These are phyloP conservation scores for Pyrgus malvae DNA, from an alignment of 2,888 invertebrate species.

Conservation along the genomic window DNA sequence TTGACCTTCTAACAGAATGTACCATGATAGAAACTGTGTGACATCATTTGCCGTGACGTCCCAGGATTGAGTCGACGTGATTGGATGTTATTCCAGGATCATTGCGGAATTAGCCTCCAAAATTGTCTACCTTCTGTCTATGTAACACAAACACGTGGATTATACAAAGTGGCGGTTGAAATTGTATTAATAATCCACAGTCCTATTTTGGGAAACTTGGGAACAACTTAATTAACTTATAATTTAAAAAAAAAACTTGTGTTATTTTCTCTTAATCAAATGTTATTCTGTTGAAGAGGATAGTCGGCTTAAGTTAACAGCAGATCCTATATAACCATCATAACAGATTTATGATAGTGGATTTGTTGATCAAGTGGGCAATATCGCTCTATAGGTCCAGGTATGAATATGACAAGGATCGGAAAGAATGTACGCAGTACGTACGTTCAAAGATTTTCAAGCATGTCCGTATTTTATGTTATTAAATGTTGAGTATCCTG, in stretches of 20 bases:
- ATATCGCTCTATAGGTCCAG: conserved; percentile 21
- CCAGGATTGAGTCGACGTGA: conserved; percentile 36
- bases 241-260: too few species aligned
- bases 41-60: conserved; percentile 38
- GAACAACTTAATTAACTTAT: too few species aligned
- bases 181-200: too few species aligned
- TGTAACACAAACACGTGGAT: neutral
- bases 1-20: conserved; percentile 19
- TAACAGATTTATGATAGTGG: conserved; percentile 18
- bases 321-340: too few species aligned
- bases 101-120: conserved; percentile 37
- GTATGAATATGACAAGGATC: conserved; percentile 12
- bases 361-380: conserved; percentile 9
- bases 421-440: conserved; percentile 13
- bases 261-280: too few species aligned
- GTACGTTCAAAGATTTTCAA: conserved; percentile 13
- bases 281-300: too few species aligned
- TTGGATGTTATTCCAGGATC: conserved; percentile 41
- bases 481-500: too few species aligned
- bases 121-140: neutral
- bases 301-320: too few species aligned
- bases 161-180: too few species aligned
- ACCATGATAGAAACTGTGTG: conserved; percentile 39
- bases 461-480: neutral
- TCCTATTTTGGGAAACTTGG: too few species aligned